Percentiles rank a stretch among this genome's conserved stretches.
Conservation (phyloP, 2,888 invertebrate species). For the Epistrophe eligans region DNA sequence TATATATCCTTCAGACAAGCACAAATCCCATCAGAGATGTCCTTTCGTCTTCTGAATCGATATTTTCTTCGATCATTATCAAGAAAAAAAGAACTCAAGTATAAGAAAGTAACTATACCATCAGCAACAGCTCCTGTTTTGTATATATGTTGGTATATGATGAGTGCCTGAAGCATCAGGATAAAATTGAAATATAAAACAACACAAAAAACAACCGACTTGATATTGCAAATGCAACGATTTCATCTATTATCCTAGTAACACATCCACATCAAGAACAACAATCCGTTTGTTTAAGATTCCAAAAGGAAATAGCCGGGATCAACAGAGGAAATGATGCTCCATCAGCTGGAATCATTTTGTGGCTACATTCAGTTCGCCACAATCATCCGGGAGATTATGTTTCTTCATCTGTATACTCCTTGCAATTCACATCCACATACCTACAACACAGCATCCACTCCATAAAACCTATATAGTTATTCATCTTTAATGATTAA, state of each 20-base stretch:
- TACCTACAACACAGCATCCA: background rate
- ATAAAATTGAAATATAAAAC: constrained; percentile 46
- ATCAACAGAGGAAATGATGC: constrained; percentile 11
- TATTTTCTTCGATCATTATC: constrained; percentile 73
- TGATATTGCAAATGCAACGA: constrained; percentile 59
- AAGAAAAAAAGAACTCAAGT: constrained; percentile 9
- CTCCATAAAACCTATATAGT: background rate
- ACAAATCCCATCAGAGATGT: constrained; percentile 68
- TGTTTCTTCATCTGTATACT: constrained; percentile 36
- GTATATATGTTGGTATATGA: constrained; percentile 11
- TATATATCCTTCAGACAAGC: constrained; percentile 39
- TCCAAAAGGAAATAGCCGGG: constrained; percentile 22
- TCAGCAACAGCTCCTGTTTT: constrained; percentile 7
- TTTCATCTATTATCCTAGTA: constrained; percentile 62
- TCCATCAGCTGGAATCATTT: constrained; percentile 49
- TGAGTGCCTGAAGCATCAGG: constrained; percentile 18
- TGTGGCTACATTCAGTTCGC: constrained; percentile 49
- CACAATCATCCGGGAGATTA: constrained; percentile 67
- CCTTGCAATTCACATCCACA: constrained; percentile 10
- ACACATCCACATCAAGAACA: constrained; percentile 30
- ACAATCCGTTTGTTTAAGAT: constrained; percentile 59
- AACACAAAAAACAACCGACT: constrained; percentile 19
- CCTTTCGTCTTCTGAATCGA: constrained; percentile 65
- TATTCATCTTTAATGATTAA: constrained; percentile 70
- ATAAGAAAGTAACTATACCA: background rate